These are phyloP conservation scores for Boloria selene DNA, from an alignment of 2,888 invertebrate genomes.

Conservation along the genomic window DNA sequence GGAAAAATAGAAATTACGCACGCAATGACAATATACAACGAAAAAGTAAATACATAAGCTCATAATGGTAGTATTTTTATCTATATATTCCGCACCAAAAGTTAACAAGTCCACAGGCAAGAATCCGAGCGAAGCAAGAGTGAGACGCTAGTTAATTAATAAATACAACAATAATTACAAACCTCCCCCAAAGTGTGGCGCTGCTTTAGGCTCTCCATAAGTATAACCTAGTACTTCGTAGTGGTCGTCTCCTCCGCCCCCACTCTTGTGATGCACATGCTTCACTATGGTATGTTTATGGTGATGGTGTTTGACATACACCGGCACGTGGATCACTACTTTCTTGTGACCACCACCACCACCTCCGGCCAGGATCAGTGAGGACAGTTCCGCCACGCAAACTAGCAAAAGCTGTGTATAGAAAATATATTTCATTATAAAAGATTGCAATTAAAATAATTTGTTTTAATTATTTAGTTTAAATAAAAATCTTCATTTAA, in stretches of 20 bases:
- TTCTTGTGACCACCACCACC: slow-evolving; percentile 84
- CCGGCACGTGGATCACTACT: slow-evolving; percentile 90
- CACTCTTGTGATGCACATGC: slow-evolving; percentile 85
- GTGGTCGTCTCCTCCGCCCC: slow-evolving; percentile 82
- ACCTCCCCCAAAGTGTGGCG: slow-evolving; percentile 75
- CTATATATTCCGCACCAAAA: too few species aligned
- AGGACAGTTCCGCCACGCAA: slow-evolving; percentile 65
- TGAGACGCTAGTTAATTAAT: not conserved
- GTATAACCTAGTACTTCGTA: slow-evolving; percentile 87
- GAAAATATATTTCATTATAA: too few species aligned
- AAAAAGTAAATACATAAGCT: too few species aligned
- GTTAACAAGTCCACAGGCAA: too few species aligned
- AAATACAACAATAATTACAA: slow-evolving; percentile 1
- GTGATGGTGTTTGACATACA: slow-evolving; percentile 88
- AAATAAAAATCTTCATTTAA: too few species aligned
- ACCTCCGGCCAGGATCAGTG: slow-evolving; percentile 68
- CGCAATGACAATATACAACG: too few species aligned
- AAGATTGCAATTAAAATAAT: not conserved
- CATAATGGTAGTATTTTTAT: too few species aligned
- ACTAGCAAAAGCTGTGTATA: slow-evolving; percentile 59
- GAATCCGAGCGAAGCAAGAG: too few species aligned
- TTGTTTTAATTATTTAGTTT: not conserved
- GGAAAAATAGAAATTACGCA: too few species aligned
- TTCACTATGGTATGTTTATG: slow-evolving; percentile 90
- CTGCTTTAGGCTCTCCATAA: slow-evolving; percentile 83